Conservation (phyloP, 2,797 vertebrate genomes). For the Psittacula echo region DNA sequence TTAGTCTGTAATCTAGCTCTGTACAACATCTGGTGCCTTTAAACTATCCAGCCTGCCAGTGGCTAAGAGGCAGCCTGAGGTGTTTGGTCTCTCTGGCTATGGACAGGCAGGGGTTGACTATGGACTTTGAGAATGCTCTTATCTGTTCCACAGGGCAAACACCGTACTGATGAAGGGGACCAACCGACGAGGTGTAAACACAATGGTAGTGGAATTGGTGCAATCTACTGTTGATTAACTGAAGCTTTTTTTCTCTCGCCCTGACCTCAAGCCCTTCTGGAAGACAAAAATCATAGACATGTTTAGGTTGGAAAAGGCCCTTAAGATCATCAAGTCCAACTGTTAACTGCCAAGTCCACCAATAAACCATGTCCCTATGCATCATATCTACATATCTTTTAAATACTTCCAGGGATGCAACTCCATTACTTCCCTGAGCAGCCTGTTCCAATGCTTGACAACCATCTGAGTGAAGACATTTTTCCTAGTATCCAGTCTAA, state of each 20-base stretch:
- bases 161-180: accelerated
- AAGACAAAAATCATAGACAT: background rate
- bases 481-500: background rate
- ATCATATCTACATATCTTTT: accelerated
- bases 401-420: background rate
- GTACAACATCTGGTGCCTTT: slow-evolving; percentile 1
- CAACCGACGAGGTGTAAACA: background rate
- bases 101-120: background rate
- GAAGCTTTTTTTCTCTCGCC: background rate
- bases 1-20: slow-evolving; percentile 17
- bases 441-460: background rate
- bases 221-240: background rate
- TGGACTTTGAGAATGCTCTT: background rate
- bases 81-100: background rate
- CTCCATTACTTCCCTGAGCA: background rate
- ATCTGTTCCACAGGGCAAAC: background rate
- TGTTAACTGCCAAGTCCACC: background rate
- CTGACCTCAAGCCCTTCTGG: background rate
- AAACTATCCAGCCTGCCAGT: background rate
- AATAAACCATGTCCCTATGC: background rate
- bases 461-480: accelerated
- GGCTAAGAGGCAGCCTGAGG: background rate
- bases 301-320: background rate
- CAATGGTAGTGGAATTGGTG: background rate
- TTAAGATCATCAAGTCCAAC: background rate